Conservation (phyloP, 2,113 vertebrate species). For the Hippocampus barbouri region DNA sequence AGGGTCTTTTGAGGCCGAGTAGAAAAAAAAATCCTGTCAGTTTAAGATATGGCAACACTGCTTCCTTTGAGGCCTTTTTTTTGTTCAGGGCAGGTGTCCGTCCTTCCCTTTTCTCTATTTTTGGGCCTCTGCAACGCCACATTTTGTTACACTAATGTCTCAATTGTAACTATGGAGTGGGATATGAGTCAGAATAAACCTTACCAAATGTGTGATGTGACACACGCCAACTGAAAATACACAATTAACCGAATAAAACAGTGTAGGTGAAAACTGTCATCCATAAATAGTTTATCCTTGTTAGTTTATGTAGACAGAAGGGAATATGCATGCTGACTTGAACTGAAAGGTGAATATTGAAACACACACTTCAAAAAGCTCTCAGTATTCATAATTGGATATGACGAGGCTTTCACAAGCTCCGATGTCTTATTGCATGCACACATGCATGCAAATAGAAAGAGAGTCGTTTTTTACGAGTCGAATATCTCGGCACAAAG, state of each 20-base stretch:
- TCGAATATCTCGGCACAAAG: neutral
- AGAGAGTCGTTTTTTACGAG: neutral
- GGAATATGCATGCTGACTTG: neutral
- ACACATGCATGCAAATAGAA: neutral
- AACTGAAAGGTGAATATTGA: neutral
- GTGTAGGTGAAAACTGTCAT: no score
- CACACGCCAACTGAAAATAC: no score
- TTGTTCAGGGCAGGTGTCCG: neutral
- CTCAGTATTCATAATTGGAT: neutral
- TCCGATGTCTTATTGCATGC: neutral
- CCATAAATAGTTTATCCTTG: no score
- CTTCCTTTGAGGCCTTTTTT: slow-evolving; percentile 26
- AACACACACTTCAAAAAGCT: neutral
- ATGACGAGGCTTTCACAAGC: neutral
- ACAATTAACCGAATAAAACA: no score
- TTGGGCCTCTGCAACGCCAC: neutral
- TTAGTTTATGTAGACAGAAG: neutral
- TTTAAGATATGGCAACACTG: neutral
- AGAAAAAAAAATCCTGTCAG: neutral
- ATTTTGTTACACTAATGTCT: no score
- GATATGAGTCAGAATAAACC: no score
- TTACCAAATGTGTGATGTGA: no score
- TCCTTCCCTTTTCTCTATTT: neutral
- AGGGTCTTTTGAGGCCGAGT: no score
- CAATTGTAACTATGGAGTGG: no score